These are phyloP conservation scores for Pseudopleuronectes americanus DNA, from an alignment of 2,797 vertebrate genomes.

Conservation along the genomic window DNA sequence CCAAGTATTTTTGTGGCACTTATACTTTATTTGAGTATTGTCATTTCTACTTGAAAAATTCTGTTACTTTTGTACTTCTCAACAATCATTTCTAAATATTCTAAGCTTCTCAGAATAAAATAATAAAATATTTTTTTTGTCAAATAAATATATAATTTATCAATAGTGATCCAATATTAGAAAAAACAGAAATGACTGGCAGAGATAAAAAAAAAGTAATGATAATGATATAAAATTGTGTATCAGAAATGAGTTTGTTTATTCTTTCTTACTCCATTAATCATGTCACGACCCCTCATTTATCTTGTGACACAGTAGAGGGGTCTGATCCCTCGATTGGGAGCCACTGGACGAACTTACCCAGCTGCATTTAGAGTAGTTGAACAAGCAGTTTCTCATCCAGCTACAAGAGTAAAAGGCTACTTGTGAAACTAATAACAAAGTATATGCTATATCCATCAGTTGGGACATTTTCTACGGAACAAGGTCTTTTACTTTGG, in stretches of 20 bases:
- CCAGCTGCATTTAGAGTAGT: not conserved
- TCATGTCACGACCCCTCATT: not conserved
- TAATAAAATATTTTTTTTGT: too few species aligned
- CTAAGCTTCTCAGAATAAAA: not conserved
- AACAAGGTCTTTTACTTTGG: not conserved
- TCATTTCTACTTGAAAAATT: not conserved
- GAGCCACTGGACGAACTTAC: not conserved
- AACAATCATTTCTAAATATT: not conserved
- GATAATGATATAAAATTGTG: not conserved
- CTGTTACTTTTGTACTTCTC: not conserved
- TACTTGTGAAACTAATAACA: not conserved
- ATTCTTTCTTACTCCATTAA: not conserved
- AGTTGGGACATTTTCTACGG: not conserved
- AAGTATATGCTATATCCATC: not conserved
- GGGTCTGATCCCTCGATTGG: not conserved
- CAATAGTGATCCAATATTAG: not conserved
- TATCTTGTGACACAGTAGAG: not conserved
- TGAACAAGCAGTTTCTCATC: not conserved
- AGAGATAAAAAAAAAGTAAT: too few species aligned
- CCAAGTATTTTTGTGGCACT: not conserved
- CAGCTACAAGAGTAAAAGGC: not conserved
- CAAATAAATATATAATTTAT: too few species aligned
- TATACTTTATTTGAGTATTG: not conserved
- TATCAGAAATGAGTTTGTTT: not conserved
- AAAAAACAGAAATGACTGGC: not conserved